Evolutionary conservation across 2,113 vertebrate species (phyloP).

Genomic region (Microtus pennsylvanicus): DNA sequence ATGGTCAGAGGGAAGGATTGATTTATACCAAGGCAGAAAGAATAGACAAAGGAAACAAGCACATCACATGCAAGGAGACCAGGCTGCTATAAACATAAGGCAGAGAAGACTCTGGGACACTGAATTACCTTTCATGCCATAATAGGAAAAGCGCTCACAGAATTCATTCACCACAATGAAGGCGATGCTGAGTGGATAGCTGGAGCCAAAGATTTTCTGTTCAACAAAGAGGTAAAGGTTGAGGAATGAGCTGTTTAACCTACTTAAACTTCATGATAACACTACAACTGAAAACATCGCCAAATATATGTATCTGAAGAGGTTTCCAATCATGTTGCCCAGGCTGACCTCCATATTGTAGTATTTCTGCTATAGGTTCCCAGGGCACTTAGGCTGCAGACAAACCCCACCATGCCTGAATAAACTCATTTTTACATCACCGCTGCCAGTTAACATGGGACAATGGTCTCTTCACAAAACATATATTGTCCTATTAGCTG

Average conservation of each 20-base stretch:
- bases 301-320: not conserved
- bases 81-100: not conserved
- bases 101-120: constrained; percentile 35
- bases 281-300: not conserved
- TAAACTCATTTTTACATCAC: not conserved
- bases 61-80: not conserved
- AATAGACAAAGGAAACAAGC: not conserved
- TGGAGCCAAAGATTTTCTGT: constrained; percentile 95
- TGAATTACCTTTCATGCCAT: constrained; percentile 98
- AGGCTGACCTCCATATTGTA: not conserved
- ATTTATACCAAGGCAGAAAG: constrained; percentile 16
- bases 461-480: not conserved
- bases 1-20: constrained; percentile 37
- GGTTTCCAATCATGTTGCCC: not conserved
- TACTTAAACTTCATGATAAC: not conserved
- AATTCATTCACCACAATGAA: constrained; percentile 99
- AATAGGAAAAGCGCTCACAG: constrained; percentile 99
- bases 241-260: not conserved
- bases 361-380: not conserved
- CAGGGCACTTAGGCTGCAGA: not conserved
- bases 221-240: constrained; percentile 70
- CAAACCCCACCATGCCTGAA: no score
- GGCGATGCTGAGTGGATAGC: constrained; percentile 95
- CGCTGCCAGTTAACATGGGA: not conserved
- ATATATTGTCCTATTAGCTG: constrained; percentile 21